Evolutionary conservation across 2,888 invertebrate genomes (phyloP), one percentile per base, ranked within the genome.

Genomic region (Panopea generosa): DNA sequence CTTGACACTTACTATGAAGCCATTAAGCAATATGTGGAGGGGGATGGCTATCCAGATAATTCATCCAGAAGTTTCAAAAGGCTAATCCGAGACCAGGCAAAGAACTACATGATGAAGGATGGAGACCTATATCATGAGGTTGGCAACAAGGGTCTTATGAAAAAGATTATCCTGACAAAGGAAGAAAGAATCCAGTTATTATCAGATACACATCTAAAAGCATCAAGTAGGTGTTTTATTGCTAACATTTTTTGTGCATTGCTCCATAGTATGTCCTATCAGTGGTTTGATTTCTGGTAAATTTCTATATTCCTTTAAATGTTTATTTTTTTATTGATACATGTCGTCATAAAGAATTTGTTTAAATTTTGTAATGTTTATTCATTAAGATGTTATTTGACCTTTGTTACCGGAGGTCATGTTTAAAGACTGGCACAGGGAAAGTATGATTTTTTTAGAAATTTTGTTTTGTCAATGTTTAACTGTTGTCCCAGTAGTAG

Each of bases 161-260:
- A 83, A 59, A 76, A 76, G 38, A 84, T 86, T 14, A 65, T 83
- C 16, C 75, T 71, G 57, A 79, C 76, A 0, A 71, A 76, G 53
- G 65, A 77, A n/a, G 86, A 87, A 49, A 74, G 88, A 33, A 66
- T 84, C 45, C 45, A 73, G 16, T 38, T 86, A 18, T 73, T 88
- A 20, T 74, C 74, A 40, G 75, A 82, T 26, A 75, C 84, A 38
- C 84, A 86, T 50, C 55, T 82, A 2, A 66, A 57, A 29, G 45
- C 65, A 22, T 57, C 67, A 45, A 80, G 86, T 86, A 77, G 69
- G 73, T 57, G 16, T 16, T 40, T 40, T 11, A 11, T 40, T 40
- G 7, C 9, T 7, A 40, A 40, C 40, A 40, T 40, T 40, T 40
- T 11, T 40, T 40, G 16, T 40, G 40, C 9, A 7, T n/a, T n/a